Percentiles rank a stretch among this genome's conserved stretches.
Evolutionary conservation across 1,140 invertebrate species (phyloP).

Genomic region (Microplitis demolitor): DNA sequence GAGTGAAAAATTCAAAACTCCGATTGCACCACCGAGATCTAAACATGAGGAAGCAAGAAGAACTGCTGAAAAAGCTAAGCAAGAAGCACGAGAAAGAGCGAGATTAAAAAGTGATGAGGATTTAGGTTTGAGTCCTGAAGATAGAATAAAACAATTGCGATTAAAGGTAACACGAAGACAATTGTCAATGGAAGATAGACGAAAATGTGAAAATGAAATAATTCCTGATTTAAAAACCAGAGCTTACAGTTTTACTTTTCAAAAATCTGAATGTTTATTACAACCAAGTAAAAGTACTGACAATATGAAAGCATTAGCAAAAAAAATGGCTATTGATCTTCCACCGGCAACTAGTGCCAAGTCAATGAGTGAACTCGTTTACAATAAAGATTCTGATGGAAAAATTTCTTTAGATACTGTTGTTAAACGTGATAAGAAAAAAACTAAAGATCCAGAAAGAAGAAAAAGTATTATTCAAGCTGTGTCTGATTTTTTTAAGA

Average conservation of each 20-base stretch:
- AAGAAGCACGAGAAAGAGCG: slow-evolving; percentile 71
- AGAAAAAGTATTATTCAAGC: slow-evolving; percentile 84
- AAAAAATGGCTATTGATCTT: slow-evolving; percentile 40
- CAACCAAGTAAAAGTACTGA: slow-evolving; percentile 59
- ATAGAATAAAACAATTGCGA: slow-evolving; percentile 66
- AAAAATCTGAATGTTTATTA: slow-evolving; percentile 39
- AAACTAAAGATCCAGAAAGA: slow-evolving; percentile 70
- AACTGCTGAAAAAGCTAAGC: slow-evolving; percentile 67
- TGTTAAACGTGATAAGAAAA: slow-evolving; percentile 56
- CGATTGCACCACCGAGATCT: slow-evolving; percentile 57
- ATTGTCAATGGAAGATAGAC: slow-evolving; percentile 48
- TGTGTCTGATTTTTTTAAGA: slow-evolving; percentile 79
- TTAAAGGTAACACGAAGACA: slow-evolving; percentile 58
- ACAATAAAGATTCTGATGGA: slow-evolving; percentile 17
- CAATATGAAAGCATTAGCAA: slow-evolving; percentile 49
- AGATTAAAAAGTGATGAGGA: slow-evolving; percentile 75
- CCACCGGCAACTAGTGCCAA: slow-evolving; percentile 44
- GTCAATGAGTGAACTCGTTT: slow-evolving; percentile 53
- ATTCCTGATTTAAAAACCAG: slow-evolving; percentile 45
- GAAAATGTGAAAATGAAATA: slow-evolving; percentile 44
- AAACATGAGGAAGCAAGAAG: slow-evolving; percentile 60
- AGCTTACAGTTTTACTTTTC: slow-evolving; percentile 45
- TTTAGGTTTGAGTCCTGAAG: slow-evolving; percentile 73
- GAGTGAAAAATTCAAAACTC: slow-evolving; percentile 51
- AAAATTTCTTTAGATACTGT: slow-evolving; percentile 15